phyloP scores from a whole-genome alignment of 2,113 vertebrate species.

The Toxotes chatareus region DNA sequence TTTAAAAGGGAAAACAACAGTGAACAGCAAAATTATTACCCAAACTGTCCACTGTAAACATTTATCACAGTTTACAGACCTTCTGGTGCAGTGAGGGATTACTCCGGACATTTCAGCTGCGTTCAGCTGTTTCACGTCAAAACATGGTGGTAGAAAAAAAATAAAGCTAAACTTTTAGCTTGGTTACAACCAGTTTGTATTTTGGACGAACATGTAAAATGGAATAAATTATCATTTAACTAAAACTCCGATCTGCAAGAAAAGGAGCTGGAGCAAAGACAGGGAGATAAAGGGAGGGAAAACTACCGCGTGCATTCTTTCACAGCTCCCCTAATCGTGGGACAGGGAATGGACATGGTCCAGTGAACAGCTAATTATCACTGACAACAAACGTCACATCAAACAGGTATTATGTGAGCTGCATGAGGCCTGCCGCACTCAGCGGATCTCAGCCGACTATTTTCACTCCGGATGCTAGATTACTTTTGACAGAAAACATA shows the following conservation, averaged over 20 bases:
- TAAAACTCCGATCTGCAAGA: constrained; percentile 7
- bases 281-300: constrained; percentile 38
- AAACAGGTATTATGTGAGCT: constrained; percentile 63
- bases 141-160: background rate
- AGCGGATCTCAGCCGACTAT: constrained; percentile 27
- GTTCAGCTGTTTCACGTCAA: background rate
- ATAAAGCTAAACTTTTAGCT: too few species aligned
- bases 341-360: constrained; percentile 51
- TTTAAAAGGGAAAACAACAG: background rate
- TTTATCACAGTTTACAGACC: background rate
- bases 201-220: constrained; percentile 1
- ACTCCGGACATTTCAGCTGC: background rate
- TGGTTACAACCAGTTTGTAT: background rate
- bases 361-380: constrained; percentile 74
- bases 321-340: constrained; percentile 48
- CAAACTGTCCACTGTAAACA: background rate
- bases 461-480: constrained; percentile 66
- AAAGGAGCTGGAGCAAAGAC: constrained; percentile 23
- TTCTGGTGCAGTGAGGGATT: background rate
- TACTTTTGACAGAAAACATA: constrained; percentile 81
- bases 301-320: constrained; percentile 47
- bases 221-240: constrained; percentile 17
- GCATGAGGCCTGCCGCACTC: constrained; percentile 35
- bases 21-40: background rate
- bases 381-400: constrained; percentile 76